A percentile compares a stretch with the other conserved stretches of the same genome.
Conservation (phyloP, 2,797 vertebrate genomes). For the Ctenochaetus hawaiiensis region DNA sequence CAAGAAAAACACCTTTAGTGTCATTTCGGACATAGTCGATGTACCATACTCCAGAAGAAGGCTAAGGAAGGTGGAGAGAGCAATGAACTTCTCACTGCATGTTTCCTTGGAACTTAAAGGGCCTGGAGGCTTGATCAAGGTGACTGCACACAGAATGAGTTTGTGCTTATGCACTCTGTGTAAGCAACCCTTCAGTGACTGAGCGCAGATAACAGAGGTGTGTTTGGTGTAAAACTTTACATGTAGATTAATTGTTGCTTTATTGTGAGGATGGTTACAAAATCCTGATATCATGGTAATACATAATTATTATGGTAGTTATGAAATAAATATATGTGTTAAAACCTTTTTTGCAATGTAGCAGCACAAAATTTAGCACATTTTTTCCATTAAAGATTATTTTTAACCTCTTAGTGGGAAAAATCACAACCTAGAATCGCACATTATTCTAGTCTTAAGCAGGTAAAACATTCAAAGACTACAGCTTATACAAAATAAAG, state of each 20-base stretch:
- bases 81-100: slow-evolving; percentile 39
- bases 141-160: slow-evolving; percentile 67
- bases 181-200: slow-evolving; percentile 27
- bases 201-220: slow-evolving; percentile 43
- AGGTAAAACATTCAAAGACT: not conserved
- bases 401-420: not conserved
- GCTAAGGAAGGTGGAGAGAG: slow-evolving; percentile 21
- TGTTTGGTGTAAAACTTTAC: slow-evolving; percentile 9
- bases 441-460: too few relatives aligned
- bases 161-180: slow-evolving; percentile 22
- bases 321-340: not conserved
- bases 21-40: slow-evolving; percentile 2
- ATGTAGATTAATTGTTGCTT: slow-evolving; percentile 4
- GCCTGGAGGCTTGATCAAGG: slow-evolving; percentile 61
- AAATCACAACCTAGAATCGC: not conserved
- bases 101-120: slow-evolving; percentile 38
- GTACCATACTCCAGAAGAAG: not conserved
- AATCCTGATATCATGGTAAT: not conserved
- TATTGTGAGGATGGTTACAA: not conserved
- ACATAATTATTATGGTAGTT: not conserved
- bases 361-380: too few relatives aligned
- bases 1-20: slow-evolving; percentile 6
- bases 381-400: too few relatives aligned
- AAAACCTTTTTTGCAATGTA: too few relatives aligned
- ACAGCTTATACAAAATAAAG: not conserved